phyloP scores from a whole-genome alignment of 2,113 vertebrate species.

The Cichladusa arquata region DNA sequence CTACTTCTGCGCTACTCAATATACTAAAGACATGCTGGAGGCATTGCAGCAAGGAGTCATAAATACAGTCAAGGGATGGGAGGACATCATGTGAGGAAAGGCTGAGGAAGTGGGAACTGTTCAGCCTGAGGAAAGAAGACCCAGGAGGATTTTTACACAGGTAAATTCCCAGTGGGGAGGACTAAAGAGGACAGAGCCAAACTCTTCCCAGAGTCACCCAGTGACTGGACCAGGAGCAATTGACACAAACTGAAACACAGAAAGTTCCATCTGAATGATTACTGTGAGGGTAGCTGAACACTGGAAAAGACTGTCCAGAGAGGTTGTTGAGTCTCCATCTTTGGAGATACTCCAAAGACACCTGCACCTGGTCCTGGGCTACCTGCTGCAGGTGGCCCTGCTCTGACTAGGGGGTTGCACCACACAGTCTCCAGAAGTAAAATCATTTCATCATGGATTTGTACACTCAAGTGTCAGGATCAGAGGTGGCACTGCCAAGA shows the following conservation, averaged over 20 bases:
- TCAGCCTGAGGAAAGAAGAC: neutral
- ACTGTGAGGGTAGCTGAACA: neutral
- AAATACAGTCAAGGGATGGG: neutral
- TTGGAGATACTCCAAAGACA: neutral
- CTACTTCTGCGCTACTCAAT: neutral
- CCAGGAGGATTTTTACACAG: neutral
- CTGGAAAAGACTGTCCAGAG: neutral
- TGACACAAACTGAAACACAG: neutral
- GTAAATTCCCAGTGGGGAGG: neutral
- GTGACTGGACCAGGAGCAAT: neutral
- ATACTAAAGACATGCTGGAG: neutral
- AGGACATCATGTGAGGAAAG: neutral
- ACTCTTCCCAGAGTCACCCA: neutral
- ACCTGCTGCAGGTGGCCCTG: neutral
- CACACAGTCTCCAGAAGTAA: neutral
- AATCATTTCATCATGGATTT: fast-evolving
- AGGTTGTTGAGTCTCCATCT: neutral
- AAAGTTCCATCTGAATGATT: neutral
- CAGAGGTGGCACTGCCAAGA: neutral
- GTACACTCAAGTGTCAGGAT: neutral
- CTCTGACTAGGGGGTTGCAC: neutral
- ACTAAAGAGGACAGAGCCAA: neutral
- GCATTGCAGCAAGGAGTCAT: neutral
- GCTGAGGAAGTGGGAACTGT: neutral
- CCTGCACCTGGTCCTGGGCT: neutral